Base-by-base conservation (phyloP, 92 coral and sea anemone genomes). In the Epizoanthus scotinus region DNA sequence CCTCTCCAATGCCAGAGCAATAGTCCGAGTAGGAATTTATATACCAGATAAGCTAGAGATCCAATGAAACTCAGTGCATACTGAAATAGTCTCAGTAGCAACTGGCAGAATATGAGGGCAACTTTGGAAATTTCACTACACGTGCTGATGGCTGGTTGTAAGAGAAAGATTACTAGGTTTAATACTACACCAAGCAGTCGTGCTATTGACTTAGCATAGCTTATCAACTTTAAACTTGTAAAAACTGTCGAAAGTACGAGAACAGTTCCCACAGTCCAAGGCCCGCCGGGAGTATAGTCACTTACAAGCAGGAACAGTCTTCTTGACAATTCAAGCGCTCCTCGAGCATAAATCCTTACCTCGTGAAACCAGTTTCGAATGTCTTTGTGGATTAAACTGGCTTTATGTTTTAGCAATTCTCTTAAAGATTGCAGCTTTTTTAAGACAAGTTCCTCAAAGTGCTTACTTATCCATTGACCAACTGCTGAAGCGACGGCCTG, bases 141-240 rank as follows among this genome's bases (percentile, higher is more conserved):
- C 13, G 81, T 75, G 55, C 81, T 59, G 81, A 59, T 55, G 5
- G 81, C 81, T 59, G 81, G 81, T 40, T 75, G 81, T n/a, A 60
- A 6, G 40, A 75, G 40, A 34, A 75, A 59, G 17, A 59, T 1
- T 38, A 58, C 13, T 6, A 75, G 24, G 26, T 59, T 40, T 12
- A 75, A 2, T 20, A 40, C 4, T 10, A 60, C 50, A 59, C 67
- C 27, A 27, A 75, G 55, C 36, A 75, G 15, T 19, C 67, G 40
- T 19, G 68, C n/a, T 34, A 75, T 20, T 8, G 81, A 36, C 21
- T 26, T 75, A 60, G 81, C 69, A 60, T 40, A 75, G 12, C 67
- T 75, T 1, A 75, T 75, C 36, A 75, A 40, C 56, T 75, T 75
- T 5, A 75, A 29, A 20, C 21, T 8, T 57, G 68, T n/a, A 34